Percentiles rank a stretch among this genome's conserved stretches.
phyloP scores from a whole-genome alignment of 2,797 vertebrate genomes.

The Cossypha dichroa region DNA sequence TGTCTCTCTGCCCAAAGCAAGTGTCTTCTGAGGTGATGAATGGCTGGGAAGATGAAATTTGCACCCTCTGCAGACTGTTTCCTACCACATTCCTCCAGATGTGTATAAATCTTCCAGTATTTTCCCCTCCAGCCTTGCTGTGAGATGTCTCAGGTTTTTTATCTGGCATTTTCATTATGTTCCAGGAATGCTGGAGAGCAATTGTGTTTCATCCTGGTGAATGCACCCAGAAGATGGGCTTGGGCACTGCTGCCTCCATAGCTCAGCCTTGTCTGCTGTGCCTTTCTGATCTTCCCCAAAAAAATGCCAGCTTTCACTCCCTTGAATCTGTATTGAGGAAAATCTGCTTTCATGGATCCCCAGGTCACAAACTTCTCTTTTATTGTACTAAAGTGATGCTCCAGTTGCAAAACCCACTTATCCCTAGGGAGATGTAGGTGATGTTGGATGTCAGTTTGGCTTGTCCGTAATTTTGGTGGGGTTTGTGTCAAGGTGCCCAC shows the following conservation, averaged over 20 bases:
- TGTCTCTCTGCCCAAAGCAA: conserved; percentile 44
- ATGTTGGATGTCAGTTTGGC: neutral
- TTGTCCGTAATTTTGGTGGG: neutral
- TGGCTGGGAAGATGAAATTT: conserved; percentile 47
- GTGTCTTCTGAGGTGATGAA: conserved; percentile 64
- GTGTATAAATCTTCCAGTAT: conserved; percentile 13
- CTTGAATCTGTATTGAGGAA: neutral
- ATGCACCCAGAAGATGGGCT: neutral
- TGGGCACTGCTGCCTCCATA: neutral
- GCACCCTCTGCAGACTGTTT: conserved; percentile 43
- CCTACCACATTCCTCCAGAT: neutral
- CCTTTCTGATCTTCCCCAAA: neutral
- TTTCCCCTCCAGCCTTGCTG: neutral
- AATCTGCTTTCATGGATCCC: neutral
- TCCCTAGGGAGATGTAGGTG: neutral
- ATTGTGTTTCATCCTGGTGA: neutral
- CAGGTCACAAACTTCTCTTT: neutral
- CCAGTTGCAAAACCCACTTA: neutral
- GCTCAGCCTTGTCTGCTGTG: neutral
- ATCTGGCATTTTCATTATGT: neutral
- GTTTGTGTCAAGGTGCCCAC: neutral
- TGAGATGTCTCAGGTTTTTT: neutral
- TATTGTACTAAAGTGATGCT: accelerated
- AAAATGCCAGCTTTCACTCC: neutral
- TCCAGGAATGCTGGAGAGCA: neutral